Evolutionary conservation across 2,113 vertebrate species (phyloP).

Genomic region (Rhea pennata): DNA sequence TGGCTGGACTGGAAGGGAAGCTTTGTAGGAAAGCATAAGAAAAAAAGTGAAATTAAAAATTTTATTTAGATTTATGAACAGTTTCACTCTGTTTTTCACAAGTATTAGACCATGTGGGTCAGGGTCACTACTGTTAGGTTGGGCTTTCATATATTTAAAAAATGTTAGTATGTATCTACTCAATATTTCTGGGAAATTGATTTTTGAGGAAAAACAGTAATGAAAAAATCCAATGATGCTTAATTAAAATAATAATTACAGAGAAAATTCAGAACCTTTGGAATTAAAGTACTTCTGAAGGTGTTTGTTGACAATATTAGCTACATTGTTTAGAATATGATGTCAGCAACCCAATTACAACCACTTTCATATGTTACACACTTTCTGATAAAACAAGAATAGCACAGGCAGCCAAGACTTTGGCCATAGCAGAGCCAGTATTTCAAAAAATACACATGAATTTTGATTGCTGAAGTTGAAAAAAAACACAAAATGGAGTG

Average conservation of each 20-base stretch:
- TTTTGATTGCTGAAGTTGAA: background rate
- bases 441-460: background rate
- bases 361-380: background rate
- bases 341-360: accelerated
- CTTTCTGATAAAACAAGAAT: background rate
- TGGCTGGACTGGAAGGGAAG: background rate
- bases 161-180: background rate
- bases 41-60: background rate
- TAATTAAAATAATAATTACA: background rate
- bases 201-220: background rate
- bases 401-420: background rate
- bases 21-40: background rate
- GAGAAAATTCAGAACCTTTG: background rate
- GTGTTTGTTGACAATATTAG: background rate
- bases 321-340: background rate
- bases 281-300: background rate
- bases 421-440: background rate
- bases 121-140: background rate
- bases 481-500: background rate
- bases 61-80: background rate
- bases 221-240: background rate
- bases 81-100: background rate
- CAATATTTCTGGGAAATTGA: background rate
- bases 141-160: background rate
- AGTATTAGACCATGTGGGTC: background rate